Evolutionary conservation across 2,113 vertebrate genomes (phyloP).

Genomic region (Arvicanthis niloticus): DNA sequence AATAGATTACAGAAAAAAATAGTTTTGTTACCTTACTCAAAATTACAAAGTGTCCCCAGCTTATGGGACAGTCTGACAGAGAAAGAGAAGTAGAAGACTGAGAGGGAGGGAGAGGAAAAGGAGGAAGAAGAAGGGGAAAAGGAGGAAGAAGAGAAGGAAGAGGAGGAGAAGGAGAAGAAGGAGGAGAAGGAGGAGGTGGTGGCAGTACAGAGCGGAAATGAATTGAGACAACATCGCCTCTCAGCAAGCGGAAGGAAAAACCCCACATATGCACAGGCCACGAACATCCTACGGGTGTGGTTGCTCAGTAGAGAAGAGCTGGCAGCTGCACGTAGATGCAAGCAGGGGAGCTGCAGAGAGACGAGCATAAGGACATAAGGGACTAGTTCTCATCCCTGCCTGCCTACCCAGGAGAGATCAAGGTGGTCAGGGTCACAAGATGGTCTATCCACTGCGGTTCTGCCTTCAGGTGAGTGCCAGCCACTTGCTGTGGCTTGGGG

Average conservation of each 20-base stretch:
- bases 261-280: slow-evolving; percentile 20
- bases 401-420: background rate
- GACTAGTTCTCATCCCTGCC: background rate
- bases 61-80: background rate
- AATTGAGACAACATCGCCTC: slow-evolving; percentile 57
- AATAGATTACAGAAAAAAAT: background rate
- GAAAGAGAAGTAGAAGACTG: background rate
- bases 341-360: background rate
- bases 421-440: background rate
- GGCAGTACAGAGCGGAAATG: slow-evolving; percentile 76
- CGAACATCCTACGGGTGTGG: slow-evolving; percentile 62
- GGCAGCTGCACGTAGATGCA: slow-evolving; percentile 24
- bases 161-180: background rate
- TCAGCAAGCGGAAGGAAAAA: slow-evolving; percentile 80
- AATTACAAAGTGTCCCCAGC: background rate
- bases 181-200: background rate
- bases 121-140: rapidly evolving
- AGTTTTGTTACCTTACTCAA: background rate
- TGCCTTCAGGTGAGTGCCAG: slow-evolving; percentile 70
- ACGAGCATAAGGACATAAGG: background rate
- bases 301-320: slow-evolving; percentile 44
- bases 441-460: background rate
- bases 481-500: slow-evolving; percentile 3
- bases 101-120: slow-evolving; percentile 1
- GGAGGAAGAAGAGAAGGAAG: background rate